A percentile compares a stretch with the other conserved stretches of the same genome.
Evolutionary conservation across 1,140 invertebrate species (phyloP).

Genomic region (Nephila pilipes): DNA sequence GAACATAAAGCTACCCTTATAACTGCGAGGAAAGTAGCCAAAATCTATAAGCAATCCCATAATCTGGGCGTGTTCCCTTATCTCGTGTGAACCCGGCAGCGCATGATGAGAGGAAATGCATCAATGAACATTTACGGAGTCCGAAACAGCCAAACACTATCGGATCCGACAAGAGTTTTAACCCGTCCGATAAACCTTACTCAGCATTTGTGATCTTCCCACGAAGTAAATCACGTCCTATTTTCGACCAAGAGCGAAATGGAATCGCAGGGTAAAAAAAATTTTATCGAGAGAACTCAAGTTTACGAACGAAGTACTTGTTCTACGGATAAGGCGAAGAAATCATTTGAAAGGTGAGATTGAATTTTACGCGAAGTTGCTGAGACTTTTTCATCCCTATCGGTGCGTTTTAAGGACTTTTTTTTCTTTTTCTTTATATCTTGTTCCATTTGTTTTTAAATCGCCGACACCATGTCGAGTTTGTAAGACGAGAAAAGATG

Average conservation of each 20-base stretch:
- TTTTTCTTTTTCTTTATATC: background rate
- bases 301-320: background rate
- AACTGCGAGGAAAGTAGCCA: background rate
- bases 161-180: background rate
- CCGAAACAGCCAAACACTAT: conserved; percentile 21
- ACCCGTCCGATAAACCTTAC: conserved; percentile 63
- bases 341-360: conserved; percentile 72
- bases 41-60: background rate
- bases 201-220: conserved; percentile 59
- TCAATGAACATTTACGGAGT: background rate
- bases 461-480: conserved; percentile 12
- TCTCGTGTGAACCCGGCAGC: background rate
- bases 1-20: background rate
- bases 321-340: background rate
- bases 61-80: background rate
- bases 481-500: background rate
- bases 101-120: conserved; percentile 1
- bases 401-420: background rate
- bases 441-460: background rate
- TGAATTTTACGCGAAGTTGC: conserved; percentile 70
- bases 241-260: background rate
- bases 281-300: background rate
- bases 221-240: conserved; percentile 62
- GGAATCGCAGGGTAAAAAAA: background rate
- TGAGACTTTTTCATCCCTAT: background rate